These are phyloP conservation scores for Cylloceria caligata DNA, from an alignment of 2,888 invertebrate species.

Conservation along the genomic window DNA sequence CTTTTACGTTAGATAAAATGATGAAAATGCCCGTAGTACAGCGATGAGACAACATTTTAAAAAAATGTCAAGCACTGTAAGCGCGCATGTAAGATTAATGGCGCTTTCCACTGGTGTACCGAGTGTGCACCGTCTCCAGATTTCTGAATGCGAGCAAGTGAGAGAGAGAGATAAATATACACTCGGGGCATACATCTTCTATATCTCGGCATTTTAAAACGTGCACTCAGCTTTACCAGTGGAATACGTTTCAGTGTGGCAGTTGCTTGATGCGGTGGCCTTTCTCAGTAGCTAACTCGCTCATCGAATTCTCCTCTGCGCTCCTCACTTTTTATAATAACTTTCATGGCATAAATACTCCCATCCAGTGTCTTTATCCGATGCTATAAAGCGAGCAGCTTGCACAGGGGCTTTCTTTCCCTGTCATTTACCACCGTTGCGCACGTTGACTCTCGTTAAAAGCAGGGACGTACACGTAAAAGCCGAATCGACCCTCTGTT, in stretches of 20 bases:
- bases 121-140: no score
- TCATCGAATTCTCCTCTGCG: neutral
- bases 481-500: neutral
- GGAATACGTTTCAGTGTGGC: neutral
- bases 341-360: constrained; percentile 1
- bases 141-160: no score
- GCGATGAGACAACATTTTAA: no score
- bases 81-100: no score
- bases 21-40: no score
- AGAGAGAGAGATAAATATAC: no score
- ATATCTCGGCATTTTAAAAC: no score
- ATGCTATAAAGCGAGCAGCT: constrained; percentile 15
- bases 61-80: no score
- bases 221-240: no score
- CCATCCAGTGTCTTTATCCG: constrained; percentile 49
- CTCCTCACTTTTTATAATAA: neutral
- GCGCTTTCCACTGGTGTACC: no score
- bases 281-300: neutral
- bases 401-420: constrained; percentile 16
- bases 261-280: neutral
- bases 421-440: constrained; percentile 18
- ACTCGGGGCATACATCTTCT: no score
- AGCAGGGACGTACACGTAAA: constrained; percentile 6
- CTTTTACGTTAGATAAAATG: no score
- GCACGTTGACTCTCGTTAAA: constrained; percentile 30